Evolutionary conservation across 2,888 invertebrate species (phyloP).

Genomic region (Sericinus montela): DNA sequence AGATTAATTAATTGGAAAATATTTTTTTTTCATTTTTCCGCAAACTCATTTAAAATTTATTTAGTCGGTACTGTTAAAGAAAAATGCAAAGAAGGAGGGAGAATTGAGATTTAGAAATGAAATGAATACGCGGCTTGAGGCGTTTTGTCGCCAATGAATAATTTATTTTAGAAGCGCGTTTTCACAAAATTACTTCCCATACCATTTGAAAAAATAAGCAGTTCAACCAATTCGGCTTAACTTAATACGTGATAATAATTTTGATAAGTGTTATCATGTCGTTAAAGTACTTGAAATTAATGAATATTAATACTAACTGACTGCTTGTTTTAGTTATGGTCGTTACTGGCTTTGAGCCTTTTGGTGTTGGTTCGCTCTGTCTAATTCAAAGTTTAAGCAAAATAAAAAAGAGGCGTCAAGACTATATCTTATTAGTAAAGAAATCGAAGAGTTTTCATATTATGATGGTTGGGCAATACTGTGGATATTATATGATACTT

Average conservation of each 20-base stretch:
- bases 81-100: slow-evolving; percentile 62
- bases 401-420: no score
- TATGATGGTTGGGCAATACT: no score
- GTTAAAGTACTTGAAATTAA: no score
- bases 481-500: no score
- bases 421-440: no score
- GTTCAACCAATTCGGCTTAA: slow-evolving; percentile 26
- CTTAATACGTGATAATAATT: slow-evolving; percentile 18
- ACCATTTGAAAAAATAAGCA: slow-evolving; percentile 65
- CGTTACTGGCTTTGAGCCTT: no score
- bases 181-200: slow-evolving; percentile 74
- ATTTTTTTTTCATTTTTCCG: not conserved
- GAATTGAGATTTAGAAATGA: slow-evolving; percentile 76
- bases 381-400: no score
- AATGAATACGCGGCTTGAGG: slow-evolving; percentile 76
- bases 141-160: slow-evolving; percentile 78
- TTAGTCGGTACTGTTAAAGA: slow-evolving; percentile 64
- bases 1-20: slow-evolving; percentile 9
- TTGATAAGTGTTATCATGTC: not conserved
- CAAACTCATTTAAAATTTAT: slow-evolving; percentile 63
- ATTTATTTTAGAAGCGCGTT: slow-evolving; percentile 76
- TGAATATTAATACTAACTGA: no score
- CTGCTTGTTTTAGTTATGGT: no score
- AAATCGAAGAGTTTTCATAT: no score
- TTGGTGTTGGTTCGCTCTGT: no score